A percentile compares a stretch with the other conserved stretches of the same genome.
Conservation (phyloP, 2,797 vertebrate genomes). For the Leptodactylus fallax region DNA sequence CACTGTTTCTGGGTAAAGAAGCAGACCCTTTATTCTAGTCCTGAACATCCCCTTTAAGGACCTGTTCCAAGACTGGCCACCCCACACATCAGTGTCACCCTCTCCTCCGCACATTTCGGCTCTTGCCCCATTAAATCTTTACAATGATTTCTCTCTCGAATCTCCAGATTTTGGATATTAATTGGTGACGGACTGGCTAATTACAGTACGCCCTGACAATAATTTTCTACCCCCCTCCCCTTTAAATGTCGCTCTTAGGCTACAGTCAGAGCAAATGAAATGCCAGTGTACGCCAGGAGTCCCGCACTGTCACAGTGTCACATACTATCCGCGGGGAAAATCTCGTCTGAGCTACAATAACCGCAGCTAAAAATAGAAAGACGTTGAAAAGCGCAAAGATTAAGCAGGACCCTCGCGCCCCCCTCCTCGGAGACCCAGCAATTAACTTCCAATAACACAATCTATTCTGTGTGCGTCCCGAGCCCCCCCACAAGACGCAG, state of each 20-base stretch:
- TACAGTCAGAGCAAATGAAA: constrained; percentile 52
- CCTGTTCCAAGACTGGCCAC: too few species aligned
- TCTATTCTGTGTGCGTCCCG: neutral
- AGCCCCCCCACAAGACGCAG: neutral
- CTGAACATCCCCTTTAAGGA: too few species aligned
- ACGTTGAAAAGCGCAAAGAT: constrained; percentile 38
- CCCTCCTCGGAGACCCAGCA: neutral
- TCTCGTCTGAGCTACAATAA: constrained; percentile 32
- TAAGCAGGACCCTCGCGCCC: neutral
- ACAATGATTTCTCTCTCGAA: too few species aligned
- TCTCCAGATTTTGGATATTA: too few species aligned
- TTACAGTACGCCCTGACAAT: neutral
- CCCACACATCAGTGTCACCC: too few species aligned
- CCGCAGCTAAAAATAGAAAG: constrained; percentile 50
- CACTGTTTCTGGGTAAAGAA: too few species aligned
- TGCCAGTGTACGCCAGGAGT: constrained; percentile 48
- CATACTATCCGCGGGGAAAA: constrained; percentile 34
- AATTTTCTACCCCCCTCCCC: neutral
- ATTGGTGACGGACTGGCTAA: neutral
- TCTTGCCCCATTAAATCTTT: too few species aligned
- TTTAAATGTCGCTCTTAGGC: neutral
- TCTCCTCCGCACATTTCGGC: too few species aligned
- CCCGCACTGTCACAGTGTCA: constrained; percentile 50
- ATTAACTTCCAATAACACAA: constrained; percentile 35
- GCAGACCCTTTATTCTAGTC: too few species aligned